These are phyloP conservation scores for Esox lucius DNA, from an alignment of 2,797 vertebrate genomes.

Conservation along the genomic window DNA sequence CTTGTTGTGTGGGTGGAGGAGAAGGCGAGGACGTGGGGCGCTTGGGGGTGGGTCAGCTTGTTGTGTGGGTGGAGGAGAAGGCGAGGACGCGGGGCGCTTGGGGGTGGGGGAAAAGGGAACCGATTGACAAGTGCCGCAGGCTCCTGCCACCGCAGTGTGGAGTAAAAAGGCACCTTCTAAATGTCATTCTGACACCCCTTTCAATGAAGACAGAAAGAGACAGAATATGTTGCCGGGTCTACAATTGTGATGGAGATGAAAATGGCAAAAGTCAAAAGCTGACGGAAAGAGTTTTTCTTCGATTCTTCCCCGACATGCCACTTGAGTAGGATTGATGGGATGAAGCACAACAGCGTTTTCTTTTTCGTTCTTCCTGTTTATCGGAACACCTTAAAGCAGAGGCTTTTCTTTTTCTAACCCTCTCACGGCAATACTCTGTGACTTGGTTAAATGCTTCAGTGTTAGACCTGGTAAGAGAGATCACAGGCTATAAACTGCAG, in stretches of 20 bases:
- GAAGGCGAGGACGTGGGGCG: no score
- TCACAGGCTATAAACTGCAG: background rate
- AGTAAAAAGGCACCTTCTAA: conserved; percentile 70
- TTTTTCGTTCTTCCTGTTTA: background rate
- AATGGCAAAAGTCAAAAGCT: conserved; percentile 32
- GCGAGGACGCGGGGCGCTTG: background rate
- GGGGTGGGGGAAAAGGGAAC: conserved; percentile 39
- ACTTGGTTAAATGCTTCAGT: background rate
- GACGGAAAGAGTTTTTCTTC: background rate
- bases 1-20: background rate
- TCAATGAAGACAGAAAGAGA: conserved; percentile 32
- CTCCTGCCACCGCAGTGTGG: conserved; percentile 36
- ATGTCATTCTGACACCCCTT: conserved; percentile 68
- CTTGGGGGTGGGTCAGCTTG: conserved; percentile 41
- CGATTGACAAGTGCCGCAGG: conserved; percentile 52
- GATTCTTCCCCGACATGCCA: background rate
- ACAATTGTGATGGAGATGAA: conserved; percentile 42
- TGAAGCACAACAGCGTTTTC: background rate
- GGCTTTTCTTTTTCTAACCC: background rate
- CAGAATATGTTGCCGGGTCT: background rate
- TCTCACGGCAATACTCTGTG: background rate
- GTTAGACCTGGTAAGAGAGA: background rate
- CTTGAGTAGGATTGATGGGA: background rate
- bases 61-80: background rate
- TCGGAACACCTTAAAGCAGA: background rate